Evolutionary conservation across 92 coral and sea anemone species (phyloP).

Genomic region (Porites rus): DNA sequence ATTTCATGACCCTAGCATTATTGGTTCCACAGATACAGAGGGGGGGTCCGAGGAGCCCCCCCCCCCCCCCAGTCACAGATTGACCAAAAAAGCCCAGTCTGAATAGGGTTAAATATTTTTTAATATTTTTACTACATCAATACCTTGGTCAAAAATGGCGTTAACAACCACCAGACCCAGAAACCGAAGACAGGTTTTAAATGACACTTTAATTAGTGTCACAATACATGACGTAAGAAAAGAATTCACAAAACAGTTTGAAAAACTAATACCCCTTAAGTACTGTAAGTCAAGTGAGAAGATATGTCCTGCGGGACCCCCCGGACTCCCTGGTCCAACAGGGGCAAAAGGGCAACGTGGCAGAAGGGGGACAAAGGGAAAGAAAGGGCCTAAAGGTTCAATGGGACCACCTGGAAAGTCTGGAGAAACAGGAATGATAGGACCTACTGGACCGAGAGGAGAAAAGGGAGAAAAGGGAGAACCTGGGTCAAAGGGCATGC

Average conservation of each 20-base stretch:
- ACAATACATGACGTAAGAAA: conserved; percentile 9
- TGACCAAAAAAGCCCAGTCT: too few species aligned
- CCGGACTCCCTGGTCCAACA: not conserved
- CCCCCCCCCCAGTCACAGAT: too few species aligned
- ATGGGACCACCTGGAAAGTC: conserved; percentile 11
- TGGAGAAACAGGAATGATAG: not conserved
- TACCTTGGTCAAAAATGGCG: not conserved
- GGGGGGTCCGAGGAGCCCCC: too few species aligned
- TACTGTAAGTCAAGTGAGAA: conserved; percentile 13
- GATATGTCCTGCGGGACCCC: conserved; percentile 28
- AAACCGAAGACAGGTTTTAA: conserved; percentile 2
- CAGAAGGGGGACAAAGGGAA: conserved; percentile 2
- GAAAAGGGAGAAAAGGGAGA: not conserved
- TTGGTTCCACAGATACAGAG: too few species aligned
- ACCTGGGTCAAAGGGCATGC: not conserved
- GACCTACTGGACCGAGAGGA: not conserved
- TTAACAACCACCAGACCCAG: not conserved
- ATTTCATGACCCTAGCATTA: too few species aligned
- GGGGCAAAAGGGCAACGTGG: conserved; percentile 10
- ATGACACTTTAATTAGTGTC: not conserved
- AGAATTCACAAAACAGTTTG: conserved; percentile 1
- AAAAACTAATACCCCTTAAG: conserved; percentile 1
- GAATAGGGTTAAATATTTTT: too few species aligned
- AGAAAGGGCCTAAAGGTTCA: not conserved
- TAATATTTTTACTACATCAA: too few species aligned